Evolutionary conservation across 2,113 vertebrate genomes (phyloP).

Genomic region (Calypte anna): DNA sequence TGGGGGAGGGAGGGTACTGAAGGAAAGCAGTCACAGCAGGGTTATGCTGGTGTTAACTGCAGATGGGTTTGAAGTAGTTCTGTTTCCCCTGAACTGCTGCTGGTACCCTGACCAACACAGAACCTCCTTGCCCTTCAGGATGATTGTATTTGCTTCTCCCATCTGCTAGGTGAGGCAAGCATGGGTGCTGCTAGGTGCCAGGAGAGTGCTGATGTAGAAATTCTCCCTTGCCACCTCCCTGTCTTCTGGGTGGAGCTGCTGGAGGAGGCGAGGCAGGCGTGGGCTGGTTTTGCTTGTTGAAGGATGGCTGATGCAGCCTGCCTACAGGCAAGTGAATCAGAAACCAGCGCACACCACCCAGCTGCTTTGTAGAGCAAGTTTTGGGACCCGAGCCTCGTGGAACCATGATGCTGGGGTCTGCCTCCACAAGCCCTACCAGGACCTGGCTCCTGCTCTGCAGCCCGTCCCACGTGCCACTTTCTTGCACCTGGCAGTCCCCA

Average conservation of each 20-base stretch:
- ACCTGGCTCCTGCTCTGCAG: background rate
- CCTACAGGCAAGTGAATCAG: background rate
- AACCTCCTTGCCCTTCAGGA: background rate
- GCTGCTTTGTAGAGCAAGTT: background rate
- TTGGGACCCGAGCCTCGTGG: accelerated
- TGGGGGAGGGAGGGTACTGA: too few relatives aligned
- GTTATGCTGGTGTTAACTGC: too few relatives aligned
- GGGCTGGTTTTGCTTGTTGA: background rate
- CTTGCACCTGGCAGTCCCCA: too few relatives aligned
- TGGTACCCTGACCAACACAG: too few relatives aligned
- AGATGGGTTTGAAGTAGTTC: accelerated
- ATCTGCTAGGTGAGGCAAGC: background rate
- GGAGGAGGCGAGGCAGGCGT: background rate
- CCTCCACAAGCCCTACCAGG: background rate
- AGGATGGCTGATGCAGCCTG: accelerated
- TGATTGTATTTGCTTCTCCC: too few relatives aligned
- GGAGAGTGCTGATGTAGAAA: background rate
- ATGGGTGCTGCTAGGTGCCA: accelerated
- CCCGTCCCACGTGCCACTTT: accelerated
- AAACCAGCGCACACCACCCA: background rate
- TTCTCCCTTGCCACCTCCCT: background rate
- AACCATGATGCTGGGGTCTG: background rate
- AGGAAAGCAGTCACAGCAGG: background rate
- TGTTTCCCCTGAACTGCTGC: accelerated
- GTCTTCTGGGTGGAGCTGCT: background rate